phyloP scores from a whole-genome alignment of 2,888 invertebrate genomes.

The Trichopoda pennipes region DNA sequence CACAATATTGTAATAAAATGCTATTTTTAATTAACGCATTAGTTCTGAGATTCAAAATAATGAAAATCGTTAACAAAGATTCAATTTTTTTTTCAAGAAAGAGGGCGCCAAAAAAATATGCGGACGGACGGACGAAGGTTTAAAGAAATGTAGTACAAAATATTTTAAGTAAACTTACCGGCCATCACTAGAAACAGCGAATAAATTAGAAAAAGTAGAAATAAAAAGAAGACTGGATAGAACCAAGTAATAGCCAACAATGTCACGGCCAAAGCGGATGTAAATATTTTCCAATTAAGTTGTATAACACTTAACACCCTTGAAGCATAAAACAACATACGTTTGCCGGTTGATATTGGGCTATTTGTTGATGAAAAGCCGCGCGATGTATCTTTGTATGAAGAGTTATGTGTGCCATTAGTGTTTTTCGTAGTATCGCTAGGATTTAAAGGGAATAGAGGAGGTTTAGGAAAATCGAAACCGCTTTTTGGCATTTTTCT shows the following conservation, averaged over 20 bases:
- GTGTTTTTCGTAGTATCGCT: constrained; percentile 46
- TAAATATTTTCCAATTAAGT: constrained; percentile 77
- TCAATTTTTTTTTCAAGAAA: constrained; percentile 27
- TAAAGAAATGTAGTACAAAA: not conserved
- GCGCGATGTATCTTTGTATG: not conserved
- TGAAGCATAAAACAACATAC: constrained; percentile 61
- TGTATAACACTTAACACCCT: constrained; percentile 74
- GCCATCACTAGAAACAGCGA: constrained; percentile 78
- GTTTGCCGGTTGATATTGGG: constrained; percentile 41
- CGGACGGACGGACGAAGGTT: not conserved
- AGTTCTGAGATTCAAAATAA: constrained; percentile 23
- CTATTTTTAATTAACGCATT: constrained; percentile 34
- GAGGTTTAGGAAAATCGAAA: constrained; percentile 69
- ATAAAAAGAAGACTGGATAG: constrained; percentile 80
- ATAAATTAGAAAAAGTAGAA: constrained; percentile 79
- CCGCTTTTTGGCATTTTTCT: constrained; percentile 58
- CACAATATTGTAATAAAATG: too few species aligned
- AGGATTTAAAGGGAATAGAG: constrained; percentile 76
- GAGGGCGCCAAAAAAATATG: constrained; percentile 52
- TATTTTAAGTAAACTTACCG: constrained; percentile 74
- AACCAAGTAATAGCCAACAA: constrained; percentile 80
- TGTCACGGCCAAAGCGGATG: constrained; percentile 75
- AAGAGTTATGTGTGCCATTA: constrained; percentile 44
- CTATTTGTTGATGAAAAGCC: not conserved
- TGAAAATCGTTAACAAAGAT: not conserved